These are phyloP conservation scores for Apostichopus japonicus DNA, from an alignment of 35 echinoderm and acorn worm species.

Conservation along the genomic window DNA sequence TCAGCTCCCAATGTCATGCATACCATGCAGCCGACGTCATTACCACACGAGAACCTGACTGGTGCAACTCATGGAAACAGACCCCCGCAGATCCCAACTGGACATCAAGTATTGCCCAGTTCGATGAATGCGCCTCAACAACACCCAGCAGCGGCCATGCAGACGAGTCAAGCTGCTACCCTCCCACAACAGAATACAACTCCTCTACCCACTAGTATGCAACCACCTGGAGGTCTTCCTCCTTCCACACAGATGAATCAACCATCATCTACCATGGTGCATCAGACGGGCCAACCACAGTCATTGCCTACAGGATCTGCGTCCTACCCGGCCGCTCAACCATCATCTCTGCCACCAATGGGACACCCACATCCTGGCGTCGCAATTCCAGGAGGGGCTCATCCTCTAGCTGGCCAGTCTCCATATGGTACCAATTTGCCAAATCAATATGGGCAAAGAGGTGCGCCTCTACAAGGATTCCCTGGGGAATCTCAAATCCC, in stretches of 20 bases:
- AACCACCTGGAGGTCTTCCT: background rate
- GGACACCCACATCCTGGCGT: background rate
- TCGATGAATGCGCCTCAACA: background rate
- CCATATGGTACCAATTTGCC: background rate
- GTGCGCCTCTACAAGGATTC: background rate
- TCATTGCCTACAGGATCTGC: background rate
- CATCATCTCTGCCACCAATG: background rate
- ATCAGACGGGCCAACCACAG: background rate
- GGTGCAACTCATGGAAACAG: background rate
- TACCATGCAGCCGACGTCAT: background rate
- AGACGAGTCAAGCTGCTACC: background rate
- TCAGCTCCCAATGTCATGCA: constrained; percentile 5
- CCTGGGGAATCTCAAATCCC: constrained; percentile 15
- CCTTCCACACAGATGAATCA: background rate
- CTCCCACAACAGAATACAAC: background rate
- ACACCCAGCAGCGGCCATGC: background rate
- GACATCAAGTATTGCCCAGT: background rate
- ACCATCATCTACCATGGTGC: background rate
- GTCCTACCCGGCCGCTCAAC: background rate
- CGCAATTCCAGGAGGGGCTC: background rate
- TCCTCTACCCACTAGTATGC: background rate
- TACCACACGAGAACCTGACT: constrained; percentile 5
- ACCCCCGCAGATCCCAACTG: background rate
- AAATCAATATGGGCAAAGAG: background rate
- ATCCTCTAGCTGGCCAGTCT: background rate